phyloP scores from a whole-genome alignment of 2,797 vertebrate genomes.

The Thaleichthys pacificus region DNA sequence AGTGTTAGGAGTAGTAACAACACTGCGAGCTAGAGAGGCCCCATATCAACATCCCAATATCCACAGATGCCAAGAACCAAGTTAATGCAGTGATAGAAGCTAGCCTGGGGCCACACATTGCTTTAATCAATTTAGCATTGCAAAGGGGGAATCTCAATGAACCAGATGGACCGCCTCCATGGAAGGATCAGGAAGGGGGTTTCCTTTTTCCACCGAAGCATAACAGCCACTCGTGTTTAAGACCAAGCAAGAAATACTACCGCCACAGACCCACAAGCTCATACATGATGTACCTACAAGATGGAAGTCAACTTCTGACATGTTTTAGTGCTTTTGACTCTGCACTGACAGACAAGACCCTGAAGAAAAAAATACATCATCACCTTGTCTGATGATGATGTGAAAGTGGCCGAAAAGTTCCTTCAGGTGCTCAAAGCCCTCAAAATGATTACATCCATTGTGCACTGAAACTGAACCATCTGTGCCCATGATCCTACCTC shows the following conservation, averaged over 20 bases:
- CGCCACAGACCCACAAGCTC: conserved; percentile 30
- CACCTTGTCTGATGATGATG: conserved; percentile 31
- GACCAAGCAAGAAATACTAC: conserved; percentile 40
- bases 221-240: conserved; percentile 35
- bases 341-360: conserved; percentile 30
- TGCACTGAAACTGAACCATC: conserved; percentile 24
- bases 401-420: conserved; percentile 28
- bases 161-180: conserved; percentile 26
- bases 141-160: conserved; percentile 25
- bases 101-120: conserved; percentile 27
- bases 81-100: conserved; percentile 27
- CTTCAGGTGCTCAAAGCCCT: conserved; percentile 33
- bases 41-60: conserved; percentile 26
- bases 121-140: conserved; percentile 38
- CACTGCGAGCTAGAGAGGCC: conserved; percentile 31
- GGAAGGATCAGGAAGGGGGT: conserved; percentile 35
- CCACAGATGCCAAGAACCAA: conserved; percentile 29
- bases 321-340: conserved; percentile 30
- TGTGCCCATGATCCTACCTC: conserved; percentile 42
- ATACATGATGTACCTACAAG: conserved; percentile 37
- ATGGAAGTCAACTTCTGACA: conserved; percentile 35
- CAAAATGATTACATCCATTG: conserved; percentile 27
- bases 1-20: conserved; percentile 25
- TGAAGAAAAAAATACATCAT: conserved; percentile 19
- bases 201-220: conserved; percentile 31